phyloP scores from a whole-genome alignment of 2,113 vertebrate genomes.

The Chionodraco myersi region DNA sequence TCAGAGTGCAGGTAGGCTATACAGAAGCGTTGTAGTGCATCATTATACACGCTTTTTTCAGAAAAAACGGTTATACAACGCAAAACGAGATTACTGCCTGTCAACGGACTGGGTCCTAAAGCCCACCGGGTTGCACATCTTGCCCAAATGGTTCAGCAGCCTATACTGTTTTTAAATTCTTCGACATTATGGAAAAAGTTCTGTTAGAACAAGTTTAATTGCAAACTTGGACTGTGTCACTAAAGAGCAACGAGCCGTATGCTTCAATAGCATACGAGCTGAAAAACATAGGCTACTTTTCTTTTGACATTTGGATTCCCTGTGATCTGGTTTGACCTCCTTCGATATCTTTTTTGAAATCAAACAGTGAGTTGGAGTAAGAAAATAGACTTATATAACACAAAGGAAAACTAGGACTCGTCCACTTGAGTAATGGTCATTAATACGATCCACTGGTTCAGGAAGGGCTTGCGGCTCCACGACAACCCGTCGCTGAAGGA shows the following conservation, averaged over 20 bases:
- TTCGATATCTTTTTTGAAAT: constrained; percentile 2
- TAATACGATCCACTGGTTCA: constrained; percentile 98
- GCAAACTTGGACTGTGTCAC: neutral
- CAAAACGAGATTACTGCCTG: constrained; percentile 13
- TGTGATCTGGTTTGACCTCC: neutral
- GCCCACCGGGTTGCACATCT: constrained; percentile 37
- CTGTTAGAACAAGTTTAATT: constrained; percentile 84
- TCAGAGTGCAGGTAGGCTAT: neutral
- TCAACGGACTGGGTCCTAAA: constrained; percentile 72
- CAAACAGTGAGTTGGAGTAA: constrained; percentile 1
- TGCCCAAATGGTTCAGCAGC: constrained; percentile 76
- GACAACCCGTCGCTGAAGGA: constrained; percentile 95
- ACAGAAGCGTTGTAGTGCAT: neutral
- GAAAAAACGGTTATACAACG: constrained; percentile 86
- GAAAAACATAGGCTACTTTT: neutral
- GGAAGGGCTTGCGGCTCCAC: constrained; percentile 97
- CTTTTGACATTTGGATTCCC: neutral
- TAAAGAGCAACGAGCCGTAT: no score
- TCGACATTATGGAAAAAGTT: constrained; percentile 81
- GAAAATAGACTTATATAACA: constrained; percentile 3
- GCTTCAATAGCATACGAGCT: no score
- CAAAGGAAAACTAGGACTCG: constrained; percentile 38
- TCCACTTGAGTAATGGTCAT: constrained; percentile 90
- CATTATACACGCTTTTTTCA: constrained; percentile 42
- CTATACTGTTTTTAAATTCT: constrained; percentile 39